phyloP scores from a whole-genome alignment of 23 tunicate genomes.

The Phallusia fumigata region DNA sequence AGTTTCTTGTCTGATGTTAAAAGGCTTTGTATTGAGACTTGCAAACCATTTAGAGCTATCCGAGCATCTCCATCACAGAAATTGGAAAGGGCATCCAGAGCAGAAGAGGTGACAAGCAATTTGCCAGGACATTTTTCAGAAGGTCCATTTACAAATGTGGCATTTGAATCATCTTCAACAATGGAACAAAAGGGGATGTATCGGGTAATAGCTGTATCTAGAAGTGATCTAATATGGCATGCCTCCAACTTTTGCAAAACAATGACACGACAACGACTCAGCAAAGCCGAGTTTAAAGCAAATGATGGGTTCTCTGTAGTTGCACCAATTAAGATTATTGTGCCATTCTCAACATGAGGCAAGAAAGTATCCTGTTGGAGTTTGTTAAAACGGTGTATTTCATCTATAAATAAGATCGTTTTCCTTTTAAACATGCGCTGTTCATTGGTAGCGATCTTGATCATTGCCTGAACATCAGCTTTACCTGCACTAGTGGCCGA shows the following conservation, averaged over 20 bases:
- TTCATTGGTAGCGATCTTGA: slow-evolving; percentile 56
- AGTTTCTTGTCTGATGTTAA: background rate
- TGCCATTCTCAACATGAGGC: slow-evolving; percentile 72
- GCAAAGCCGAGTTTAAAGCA: slow-evolving; percentile 61
- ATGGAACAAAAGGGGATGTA: slow-evolving; percentile 1
- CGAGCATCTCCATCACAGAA: slow-evolving; percentile 85
- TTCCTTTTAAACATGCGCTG: slow-evolving; percentile 52
- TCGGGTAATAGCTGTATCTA: slow-evolving; percentile 19
- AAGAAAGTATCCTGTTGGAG: slow-evolving; percentile 80
- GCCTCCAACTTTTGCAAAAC: slow-evolving; percentile 45
- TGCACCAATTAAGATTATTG: slow-evolving; percentile 66
- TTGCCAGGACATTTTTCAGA: background rate
- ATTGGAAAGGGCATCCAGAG: slow-evolving; percentile 40
- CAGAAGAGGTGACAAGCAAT: slow-evolving; percentile 27
- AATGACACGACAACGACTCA: slow-evolving; percentile 74
- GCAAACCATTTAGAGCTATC: slow-evolving; percentile 68
- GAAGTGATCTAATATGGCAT: slow-evolving; percentile 30
- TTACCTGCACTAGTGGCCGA: slow-evolving; percentile 85
- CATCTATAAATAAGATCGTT: slow-evolving; percentile 76
- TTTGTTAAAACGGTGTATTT: slow-evolving; percentile 75
- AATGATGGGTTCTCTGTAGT: slow-evolving; percentile 88
- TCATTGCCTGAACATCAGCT: slow-evolving; percentile 57
- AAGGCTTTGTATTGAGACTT: slow-evolving; percentile 47
- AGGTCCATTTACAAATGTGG: background rate
- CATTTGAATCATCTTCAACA: background rate